A percentile compares a stretch with the other conserved stretches of the same genome.
These are phyloP conservation scores for Venustaconcha ellipsiformis DNA, from an alignment of 1,140 invertebrate species.

Conservation along the genomic window DNA sequence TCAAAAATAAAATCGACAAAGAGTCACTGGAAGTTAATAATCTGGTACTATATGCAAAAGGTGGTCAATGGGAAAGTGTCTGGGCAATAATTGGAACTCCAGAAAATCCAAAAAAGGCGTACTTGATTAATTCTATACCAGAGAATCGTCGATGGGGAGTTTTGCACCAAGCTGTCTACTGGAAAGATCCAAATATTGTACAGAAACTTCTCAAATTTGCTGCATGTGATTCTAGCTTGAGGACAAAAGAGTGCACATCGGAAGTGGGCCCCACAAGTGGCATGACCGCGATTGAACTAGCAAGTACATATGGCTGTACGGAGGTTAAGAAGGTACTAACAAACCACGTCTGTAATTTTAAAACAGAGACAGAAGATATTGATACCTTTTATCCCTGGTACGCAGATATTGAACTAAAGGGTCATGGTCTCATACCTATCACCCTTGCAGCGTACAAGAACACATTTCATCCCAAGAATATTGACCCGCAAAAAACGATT, in stretches of 20 bases:
- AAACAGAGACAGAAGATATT: neutral
- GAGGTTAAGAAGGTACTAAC: neutral
- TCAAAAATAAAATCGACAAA: neutral
- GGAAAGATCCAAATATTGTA: slow-evolving; percentile 1
- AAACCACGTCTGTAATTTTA: neutral
- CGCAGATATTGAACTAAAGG: neutral
- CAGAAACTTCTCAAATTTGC: neutral
- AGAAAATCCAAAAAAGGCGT: neutral
- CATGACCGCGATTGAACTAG: slow-evolving; percentile 6
- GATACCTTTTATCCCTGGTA: slow-evolving; percentile 4
- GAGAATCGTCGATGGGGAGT: slow-evolving; percentile 20
- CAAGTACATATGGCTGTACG: neutral
- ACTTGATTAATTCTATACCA: slow-evolving; percentile 11
- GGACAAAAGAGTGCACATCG: slow-evolving; percentile 11
- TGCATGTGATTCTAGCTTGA: slow-evolving; percentile 1
- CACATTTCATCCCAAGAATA: slow-evolving; percentile 7
- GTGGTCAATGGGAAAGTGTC: slow-evolving; percentile 1
- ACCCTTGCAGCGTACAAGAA: slow-evolving; percentile 20
- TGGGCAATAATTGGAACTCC: slow-evolving; percentile 8
- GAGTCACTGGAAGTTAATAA: neutral
- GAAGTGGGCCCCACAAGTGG: slow-evolving; percentile 7
- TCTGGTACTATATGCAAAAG: slow-evolving; percentile 1
- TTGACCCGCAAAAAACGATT: neutral
- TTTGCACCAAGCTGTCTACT: slow-evolving; percentile 21
- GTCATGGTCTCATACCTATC: slow-evolving; percentile 1